These are phyloP conservation scores for Galaxea fascicularis DNA, from an alignment of 92 coral and sea anemone genomes.

Conservation along the genomic window DNA sequence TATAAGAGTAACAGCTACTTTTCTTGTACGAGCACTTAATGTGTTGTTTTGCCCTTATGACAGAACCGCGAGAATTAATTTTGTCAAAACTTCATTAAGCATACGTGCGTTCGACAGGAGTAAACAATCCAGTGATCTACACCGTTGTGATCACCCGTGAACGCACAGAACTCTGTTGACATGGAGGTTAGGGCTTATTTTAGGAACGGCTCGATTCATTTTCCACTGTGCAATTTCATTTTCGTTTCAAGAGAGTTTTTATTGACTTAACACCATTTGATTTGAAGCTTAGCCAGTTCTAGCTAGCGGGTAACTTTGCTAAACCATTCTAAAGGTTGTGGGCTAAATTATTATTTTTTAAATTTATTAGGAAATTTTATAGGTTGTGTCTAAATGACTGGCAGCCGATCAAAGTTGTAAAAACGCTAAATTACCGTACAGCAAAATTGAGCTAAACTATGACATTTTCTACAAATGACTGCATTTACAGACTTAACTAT, in stretches of 20 bases:
- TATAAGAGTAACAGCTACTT: too few relatives aligned
- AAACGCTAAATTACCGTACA: too few relatives aligned
- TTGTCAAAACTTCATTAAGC: slow-evolving; percentile 2
- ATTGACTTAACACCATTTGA: not conserved
- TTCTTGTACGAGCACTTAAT: not conserved
- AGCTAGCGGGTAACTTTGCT: not conserved
- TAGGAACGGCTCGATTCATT: slow-evolving; percentile 28
- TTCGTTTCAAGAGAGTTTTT: slow-evolving; percentile 6
- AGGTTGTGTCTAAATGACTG: too few relatives aligned
- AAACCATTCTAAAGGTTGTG: not conserved
- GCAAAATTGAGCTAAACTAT: too few relatives aligned
- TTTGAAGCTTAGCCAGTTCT: not conserved
- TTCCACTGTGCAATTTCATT: slow-evolving; percentile 1
- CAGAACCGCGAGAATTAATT: slow-evolving; percentile 5
- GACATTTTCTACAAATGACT: too few relatives aligned
- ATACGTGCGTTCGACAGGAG: not conserved
- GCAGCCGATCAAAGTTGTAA: too few relatives aligned
- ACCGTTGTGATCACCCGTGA: not conserved
- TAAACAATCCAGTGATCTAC: slow-evolving; percentile 1
- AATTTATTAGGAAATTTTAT: slow-evolving; percentile 7
- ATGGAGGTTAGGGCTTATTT: not conserved
- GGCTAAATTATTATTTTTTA: slow-evolving; percentile 40
- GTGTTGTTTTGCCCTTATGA: not conserved
- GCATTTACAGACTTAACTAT: too few relatives aligned
- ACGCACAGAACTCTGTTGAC: slow-evolving; percentile 5